Evolutionary conservation across 2,113 vertebrate species (phyloP).

Genomic region (Amphiprion ocellaris): DNA sequence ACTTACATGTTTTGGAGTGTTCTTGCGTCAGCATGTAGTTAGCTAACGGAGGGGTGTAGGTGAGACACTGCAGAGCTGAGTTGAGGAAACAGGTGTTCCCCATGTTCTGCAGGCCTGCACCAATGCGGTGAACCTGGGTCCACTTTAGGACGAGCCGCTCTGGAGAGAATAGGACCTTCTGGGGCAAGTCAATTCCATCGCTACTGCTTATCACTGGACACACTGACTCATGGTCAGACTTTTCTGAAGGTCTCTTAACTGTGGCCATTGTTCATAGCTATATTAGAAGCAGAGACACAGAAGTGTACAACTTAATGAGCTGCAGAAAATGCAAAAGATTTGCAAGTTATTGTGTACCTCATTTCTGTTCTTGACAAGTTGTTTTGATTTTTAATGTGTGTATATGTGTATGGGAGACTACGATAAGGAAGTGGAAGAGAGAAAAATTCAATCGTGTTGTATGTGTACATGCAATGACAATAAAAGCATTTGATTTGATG

Average conservation of each 20-base stretch:
- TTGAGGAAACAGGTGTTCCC: conserved; percentile 98
- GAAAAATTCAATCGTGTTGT: too few relatives aligned
- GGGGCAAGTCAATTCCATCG: conserved; percentile 93
- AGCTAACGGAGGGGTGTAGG: conserved; percentile 94
- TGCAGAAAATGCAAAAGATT: neutral
- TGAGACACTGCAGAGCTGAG: conserved; percentile 95
- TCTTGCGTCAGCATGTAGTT: conserved; percentile 97
- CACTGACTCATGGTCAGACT: conserved; percentile 90
- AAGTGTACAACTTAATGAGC: neutral
- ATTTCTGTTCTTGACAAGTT: neutral
- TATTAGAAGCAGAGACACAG: conserved; percentile 40
- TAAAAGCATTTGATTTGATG: too few relatives aligned
- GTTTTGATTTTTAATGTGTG: too few relatives aligned
- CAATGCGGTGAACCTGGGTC: conserved; percentile 91
- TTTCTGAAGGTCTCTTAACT: conserved; percentile 95
- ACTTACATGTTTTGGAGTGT: conserved; percentile 95
- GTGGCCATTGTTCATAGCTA: conserved; percentile 99
- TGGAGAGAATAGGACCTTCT: conserved; percentile 93
- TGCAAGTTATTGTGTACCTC: neutral
- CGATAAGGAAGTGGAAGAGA: too few relatives aligned
- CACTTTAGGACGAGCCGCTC: conserved; percentile 95
- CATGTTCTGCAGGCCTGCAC: conserved; percentile 96
- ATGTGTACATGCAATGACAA: too few relatives aligned
- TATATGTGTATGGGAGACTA: too few relatives aligned
- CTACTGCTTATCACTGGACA: conserved; percentile 83